phyloP scores from a whole-genome alignment of 2,113 vertebrate genomes.

The Pachycephala philippinensis region DNA sequence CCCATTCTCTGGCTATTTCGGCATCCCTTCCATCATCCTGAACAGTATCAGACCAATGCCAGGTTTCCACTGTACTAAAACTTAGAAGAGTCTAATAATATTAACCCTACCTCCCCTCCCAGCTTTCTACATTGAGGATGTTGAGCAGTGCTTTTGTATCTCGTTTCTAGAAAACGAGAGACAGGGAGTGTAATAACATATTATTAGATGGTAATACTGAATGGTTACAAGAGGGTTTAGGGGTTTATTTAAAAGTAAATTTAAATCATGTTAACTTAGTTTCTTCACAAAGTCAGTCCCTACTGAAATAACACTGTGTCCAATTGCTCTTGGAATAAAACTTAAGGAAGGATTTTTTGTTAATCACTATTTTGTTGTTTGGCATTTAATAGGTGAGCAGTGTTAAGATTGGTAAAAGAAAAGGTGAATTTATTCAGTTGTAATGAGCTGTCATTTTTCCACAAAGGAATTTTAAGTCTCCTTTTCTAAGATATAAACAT shows the following conservation, averaged over 20 bases:
- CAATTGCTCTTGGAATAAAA: neutral
- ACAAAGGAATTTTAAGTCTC: neutral
- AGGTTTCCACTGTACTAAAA: conserved; percentile 34
- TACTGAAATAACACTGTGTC: neutral
- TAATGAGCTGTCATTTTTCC: neutral
- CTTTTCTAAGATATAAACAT: neutral
- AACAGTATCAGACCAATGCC: neutral
- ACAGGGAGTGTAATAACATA: neutral
- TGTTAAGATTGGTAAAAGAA: neutral
- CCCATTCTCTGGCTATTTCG: conserved; percentile 37
- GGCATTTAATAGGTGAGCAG: neutral
- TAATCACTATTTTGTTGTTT: neutral
- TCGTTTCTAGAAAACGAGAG: neutral
- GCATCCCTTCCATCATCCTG: conserved; percentile 13
- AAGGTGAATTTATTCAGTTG: neutral
- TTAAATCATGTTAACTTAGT: neutral
- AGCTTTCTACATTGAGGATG: neutral
- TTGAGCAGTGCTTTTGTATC: neutral
- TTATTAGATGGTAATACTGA: neutral
- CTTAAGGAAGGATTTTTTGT: neutral
- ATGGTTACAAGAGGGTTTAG: neutral
- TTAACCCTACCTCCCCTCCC: neutral
- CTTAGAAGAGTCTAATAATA: neutral
- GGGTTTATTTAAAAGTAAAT: neutral
- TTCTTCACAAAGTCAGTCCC: neutral